Evolutionary conservation across 2,113 vertebrate species (phyloP).

Genomic region (Archocentrus centrarchus): DNA sequence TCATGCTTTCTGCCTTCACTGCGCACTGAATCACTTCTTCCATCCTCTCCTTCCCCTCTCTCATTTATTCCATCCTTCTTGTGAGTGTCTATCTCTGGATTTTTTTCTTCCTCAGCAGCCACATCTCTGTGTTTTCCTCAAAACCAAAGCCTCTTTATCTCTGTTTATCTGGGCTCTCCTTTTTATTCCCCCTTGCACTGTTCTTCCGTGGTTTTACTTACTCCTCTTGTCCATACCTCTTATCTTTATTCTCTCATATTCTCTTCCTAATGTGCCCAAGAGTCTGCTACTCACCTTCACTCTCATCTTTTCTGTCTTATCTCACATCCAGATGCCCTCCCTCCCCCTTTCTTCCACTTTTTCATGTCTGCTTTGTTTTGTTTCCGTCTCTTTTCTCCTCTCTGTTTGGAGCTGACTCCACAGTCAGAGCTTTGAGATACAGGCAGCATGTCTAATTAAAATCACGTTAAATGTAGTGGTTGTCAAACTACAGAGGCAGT

Average conservation of each 20-base stretch:
- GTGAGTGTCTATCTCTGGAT: constrained; percentile 3
- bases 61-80: constrained; percentile 44
- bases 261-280: constrained; percentile 21
- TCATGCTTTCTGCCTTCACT: constrained; percentile 8
- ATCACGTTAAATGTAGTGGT: constrained; percentile 29
- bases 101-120: constrained; percentile 2
- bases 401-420: constrained; percentile 3
- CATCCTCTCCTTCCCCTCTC: not conserved
- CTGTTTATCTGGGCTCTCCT: constrained; percentile 33
- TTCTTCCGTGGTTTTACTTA: constrained; percentile 13
- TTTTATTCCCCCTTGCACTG: not conserved
- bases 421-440: not conserved
- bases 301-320: not conserved
- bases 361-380: constrained; percentile 8
- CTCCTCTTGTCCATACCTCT: constrained; percentile 15
- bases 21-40: not conserved
- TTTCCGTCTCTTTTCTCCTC: not conserved
- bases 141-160: constrained; percentile 47
- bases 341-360: not conserved
- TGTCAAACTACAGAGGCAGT: not conserved
- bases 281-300: constrained; percentile 18
- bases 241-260: constrained; percentile 46
- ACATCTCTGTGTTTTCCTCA: constrained; percentile 12
- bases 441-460: constrained; percentile 60
- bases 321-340: not conserved